Evolutionary conservation across 2,797 vertebrate species (phyloP).

Genomic region (Takifugu ocellatus): DNA sequence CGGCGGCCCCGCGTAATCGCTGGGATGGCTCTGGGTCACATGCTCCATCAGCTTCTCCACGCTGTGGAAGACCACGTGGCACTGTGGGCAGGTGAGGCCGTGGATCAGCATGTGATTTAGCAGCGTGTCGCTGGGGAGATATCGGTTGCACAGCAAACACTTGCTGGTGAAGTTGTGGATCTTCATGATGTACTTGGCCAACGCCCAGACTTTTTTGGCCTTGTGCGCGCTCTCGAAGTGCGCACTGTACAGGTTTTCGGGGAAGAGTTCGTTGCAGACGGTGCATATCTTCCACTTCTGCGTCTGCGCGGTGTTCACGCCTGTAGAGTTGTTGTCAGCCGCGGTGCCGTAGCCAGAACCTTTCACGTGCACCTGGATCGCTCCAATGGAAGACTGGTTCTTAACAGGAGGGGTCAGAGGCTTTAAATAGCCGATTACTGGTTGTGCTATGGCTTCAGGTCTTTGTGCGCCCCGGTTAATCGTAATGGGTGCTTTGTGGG

Average conservation of each 20-base stretch:
- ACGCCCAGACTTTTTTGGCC: constrained; percentile 93
- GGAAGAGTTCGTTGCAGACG: constrained; percentile 97
- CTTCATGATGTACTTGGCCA: constrained; percentile 99
- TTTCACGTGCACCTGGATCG: constrained; percentile 75
- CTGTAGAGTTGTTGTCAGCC: constrained; percentile 63
- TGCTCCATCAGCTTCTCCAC: constrained; percentile 97
- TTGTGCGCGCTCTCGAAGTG: constrained; percentile 98
- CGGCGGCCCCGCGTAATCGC: constrained; percentile 86
- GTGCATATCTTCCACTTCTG: constrained; percentile 99
- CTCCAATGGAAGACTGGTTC: constrained; percentile 61
- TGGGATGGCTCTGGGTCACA: constrained; percentile 83
- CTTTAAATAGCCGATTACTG: constrained; percentile 88
- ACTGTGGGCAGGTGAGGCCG: constrained; percentile 94
- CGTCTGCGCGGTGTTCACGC: constrained; percentile 83
- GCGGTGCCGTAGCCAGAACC: constrained; percentile 74
- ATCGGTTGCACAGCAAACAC: constrained; percentile 98
- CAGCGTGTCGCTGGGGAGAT: constrained; percentile 92
- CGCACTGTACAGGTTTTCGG: constrained; percentile 93
- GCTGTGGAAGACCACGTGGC: constrained; percentile 92
- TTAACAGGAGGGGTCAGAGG: constrained; percentile 80
- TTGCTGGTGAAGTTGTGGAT: constrained; percentile 99
- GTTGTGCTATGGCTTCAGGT: constrained; percentile 80
- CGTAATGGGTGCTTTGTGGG: constrained; percentile 80
- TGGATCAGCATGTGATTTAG: constrained; percentile 98
- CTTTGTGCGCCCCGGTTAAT: constrained; percentile 76